Percentiles rank a stretch among this genome's conserved stretches.
These are phyloP conservation scores for Melipona quadrifasciata DNA, from an alignment of 1,140 invertebrate species.

Conservation along the genomic window DNA sequence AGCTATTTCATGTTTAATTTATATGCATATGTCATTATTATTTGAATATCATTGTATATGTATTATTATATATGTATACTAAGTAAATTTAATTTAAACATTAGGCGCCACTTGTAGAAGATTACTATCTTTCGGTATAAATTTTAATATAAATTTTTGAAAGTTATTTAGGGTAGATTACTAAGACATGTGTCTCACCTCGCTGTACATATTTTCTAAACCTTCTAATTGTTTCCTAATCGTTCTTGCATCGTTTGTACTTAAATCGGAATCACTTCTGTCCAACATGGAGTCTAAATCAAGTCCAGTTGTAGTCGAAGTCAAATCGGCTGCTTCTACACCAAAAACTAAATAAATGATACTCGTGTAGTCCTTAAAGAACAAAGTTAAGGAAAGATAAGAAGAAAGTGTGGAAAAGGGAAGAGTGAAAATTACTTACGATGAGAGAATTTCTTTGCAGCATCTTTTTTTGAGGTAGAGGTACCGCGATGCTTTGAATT, in stretches of 20 bases:
- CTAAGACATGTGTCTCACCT: conserved; percentile 76
- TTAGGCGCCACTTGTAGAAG: too few species aligned
- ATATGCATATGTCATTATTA: too few species aligned
- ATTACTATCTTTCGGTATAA: too few species aligned
- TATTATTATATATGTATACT: too few species aligned
- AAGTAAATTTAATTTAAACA: too few species aligned
- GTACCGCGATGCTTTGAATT: conserved; percentile 75
- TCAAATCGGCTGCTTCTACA: conserved; percentile 88
- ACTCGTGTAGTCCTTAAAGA: accelerated
- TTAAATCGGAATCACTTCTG: conserved; percentile 88
- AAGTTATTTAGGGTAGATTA: too few species aligned
- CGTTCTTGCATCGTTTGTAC: conserved; percentile 88
- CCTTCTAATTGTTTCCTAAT: conserved; percentile 92
- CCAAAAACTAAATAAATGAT: conserved; percentile 83
- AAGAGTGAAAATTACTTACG: conserved; percentile 65
- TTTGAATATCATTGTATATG: too few species aligned
- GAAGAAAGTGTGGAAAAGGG: background rate
- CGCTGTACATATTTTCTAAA: conserved; percentile 94
- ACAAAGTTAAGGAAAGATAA: background rate
- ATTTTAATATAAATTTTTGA: background rate
- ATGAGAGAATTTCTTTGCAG: conserved; percentile 79
- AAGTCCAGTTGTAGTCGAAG: conserved; percentile 89
- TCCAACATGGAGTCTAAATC: conserved; percentile 92
- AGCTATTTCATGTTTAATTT: too few species aligned
- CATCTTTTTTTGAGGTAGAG: conserved; percentile 76